A percentile compares a stretch with the other conserved stretches of the same genome.
Conservation (phyloP, 2,113 vertebrate genomes). For the Proterorhinus semilunaris region DNA sequence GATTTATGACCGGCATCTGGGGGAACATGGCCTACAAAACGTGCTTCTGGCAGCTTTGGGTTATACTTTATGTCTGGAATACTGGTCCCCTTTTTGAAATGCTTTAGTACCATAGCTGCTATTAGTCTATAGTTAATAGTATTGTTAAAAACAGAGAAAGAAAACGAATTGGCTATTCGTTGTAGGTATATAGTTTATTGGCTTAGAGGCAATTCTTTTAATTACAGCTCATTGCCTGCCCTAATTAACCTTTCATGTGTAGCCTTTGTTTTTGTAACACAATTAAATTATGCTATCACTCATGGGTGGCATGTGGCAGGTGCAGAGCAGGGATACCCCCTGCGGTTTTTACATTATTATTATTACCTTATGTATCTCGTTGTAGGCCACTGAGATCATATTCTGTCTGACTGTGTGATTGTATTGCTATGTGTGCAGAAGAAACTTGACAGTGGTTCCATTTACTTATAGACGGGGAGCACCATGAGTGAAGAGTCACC, state of each 20-base stretch:
- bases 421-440: neutral
- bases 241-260: too few relatives aligned
- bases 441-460: conserved; percentile 5
- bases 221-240: too few relatives aligned
- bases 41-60: conserved; percentile 11
- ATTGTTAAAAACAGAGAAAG: too few relatives aligned
- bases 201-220: too few relatives aligned
- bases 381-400: too few relatives aligned
- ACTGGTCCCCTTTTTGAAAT: too few relatives aligned
- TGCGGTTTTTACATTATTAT: neutral
- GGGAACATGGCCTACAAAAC: conserved; percentile 22
- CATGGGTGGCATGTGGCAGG: neutral
- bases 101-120: too few relatives aligned
- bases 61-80: neutral
- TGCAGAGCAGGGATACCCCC: neutral
- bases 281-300: too few relatives aligned
- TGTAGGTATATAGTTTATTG: conserved; percentile 2
- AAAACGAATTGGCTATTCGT: neutral
- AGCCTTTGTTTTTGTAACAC: too few relatives aligned
- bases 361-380: too few relatives aligned
- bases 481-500: conserved; percentile 93
- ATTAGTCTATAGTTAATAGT: too few relatives aligned
- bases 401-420: neutral
- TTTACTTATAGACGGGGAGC: conserved; percentile 76
- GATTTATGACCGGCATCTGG: conserved; percentile 22